Base-by-base conservation (phyloP, 2,113 vertebrate genomes). In the Rhinogobius similis region DNA sequence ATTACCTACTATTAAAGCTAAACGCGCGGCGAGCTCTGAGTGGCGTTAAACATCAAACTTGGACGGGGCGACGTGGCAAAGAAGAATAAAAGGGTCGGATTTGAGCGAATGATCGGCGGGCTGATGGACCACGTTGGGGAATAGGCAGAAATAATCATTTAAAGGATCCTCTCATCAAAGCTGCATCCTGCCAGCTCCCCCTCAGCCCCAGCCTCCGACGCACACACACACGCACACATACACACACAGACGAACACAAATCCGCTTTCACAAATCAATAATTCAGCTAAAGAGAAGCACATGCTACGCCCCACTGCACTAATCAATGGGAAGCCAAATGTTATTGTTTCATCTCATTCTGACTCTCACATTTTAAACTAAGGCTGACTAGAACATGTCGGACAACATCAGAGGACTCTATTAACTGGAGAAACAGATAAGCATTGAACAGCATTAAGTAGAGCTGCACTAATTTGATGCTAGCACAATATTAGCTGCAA, bases 311-410 rank as follows among this genome's bases (percentile, higher is more conserved):
- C 85, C 78, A 58, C 86, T 86, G 89, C 86, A 86, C 88, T 85
- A 84, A 90, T 91, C 91, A 87, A 91, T 91, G 89, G 76, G 75
- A 86, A 87, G 85, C 87, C 89, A 87, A 89, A 88, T 87, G 88
- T 89, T 92, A 90, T 91, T 86, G 89, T 92, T 92, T 90, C 86
- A 86, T 89, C 87, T 88, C 82, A 81, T 89, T 86, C 74, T 76
- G 84, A 89, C 88, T 88, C 86, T 85, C 68, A 84, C 85, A 86
- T 90, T 82, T 67, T 90, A 89, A 90, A 89, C 79, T 81, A 75
- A 26, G 75, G 61, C 41, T 75, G 77, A 83, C 76, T 58, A 71
- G 82, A 65, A 78, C 68, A 74, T 56, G 65, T 66, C 46, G 80
- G 68, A 68, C 61, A 61, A 72, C 65, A 63, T 55, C 71, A 71